Evolutionary conservation across 1,140 invertebrate species (phyloP).

Genomic region (Epicauta chinensis): DNA sequence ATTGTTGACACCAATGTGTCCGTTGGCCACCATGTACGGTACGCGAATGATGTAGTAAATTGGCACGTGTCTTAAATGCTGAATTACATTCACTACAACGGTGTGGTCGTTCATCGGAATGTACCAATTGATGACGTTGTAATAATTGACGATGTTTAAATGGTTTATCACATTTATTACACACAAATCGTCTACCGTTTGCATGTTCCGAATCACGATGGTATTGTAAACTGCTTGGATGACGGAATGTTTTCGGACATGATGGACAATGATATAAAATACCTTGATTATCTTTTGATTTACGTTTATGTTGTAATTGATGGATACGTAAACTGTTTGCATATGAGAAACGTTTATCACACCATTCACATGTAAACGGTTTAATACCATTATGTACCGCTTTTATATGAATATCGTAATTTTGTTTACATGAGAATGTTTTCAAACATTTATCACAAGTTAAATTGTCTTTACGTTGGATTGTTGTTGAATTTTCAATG

Average conservation of each 20-base stretch:
- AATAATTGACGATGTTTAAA: conserved; percentile 66
- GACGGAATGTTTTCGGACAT: conserved; percentile 61
- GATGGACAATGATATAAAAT: conserved; percentile 53
- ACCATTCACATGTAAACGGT: conserved; percentile 50
- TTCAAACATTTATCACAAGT: conserved; percentile 52
- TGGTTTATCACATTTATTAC: conserved; percentile 60
- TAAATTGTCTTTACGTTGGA: conserved; percentile 31
- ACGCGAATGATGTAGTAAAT: conserved; percentile 59
- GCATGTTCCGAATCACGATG: conserved; percentile 64
- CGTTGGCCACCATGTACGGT: conserved; percentile 63
- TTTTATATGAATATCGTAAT: conserved; percentile 52
- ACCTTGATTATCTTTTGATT: background rate
- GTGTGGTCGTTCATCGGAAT: conserved; percentile 57
- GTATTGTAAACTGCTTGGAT: conserved; percentile 61
- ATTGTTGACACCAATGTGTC: conserved; percentile 67
- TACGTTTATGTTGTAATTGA: conserved; percentile 43
- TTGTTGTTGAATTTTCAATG: conserved; percentile 5
- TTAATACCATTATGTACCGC: conserved; percentile 49
- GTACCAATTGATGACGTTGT: conserved; percentile 63
- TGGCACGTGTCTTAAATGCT: conserved; percentile 65
- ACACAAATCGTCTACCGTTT: conserved; percentile 55
- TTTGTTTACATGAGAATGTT: conserved; percentile 50
- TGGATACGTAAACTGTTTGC: conserved; percentile 53
- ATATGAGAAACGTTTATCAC: conserved; percentile 51
- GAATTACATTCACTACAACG: conserved; percentile 55